Evolutionary conservation across 2,888 invertebrate species (phyloP), one percentile per base, ranked within the genome.

Genomic region (Pheosia tremula): DNA sequence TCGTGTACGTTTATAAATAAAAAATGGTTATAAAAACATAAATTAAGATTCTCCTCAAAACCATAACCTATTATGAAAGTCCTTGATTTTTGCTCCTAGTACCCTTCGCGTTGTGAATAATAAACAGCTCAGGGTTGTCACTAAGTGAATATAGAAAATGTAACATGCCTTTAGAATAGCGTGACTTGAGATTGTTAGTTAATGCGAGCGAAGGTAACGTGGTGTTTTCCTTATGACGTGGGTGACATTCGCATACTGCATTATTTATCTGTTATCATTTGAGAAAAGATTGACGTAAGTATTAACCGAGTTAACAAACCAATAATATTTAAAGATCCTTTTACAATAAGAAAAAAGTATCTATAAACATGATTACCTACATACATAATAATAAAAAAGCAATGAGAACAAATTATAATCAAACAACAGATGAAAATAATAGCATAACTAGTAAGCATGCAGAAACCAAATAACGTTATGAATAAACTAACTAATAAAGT

Each of bases 131-230:
- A 67, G 61, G 65, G 67, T 58, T 71, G 60, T 56, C 41, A 56
- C 13, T 13, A 13, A 24, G 24, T 38, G 5, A 13, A 56, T 8
- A 24, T 41, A 41, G 56, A 56, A 56, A 56, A 41, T 56, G 4
- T 56, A 56, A 56, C 41, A 24, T 6, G n/a, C 37, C 62, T 63
- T 62, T 57, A 45, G 41, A 50, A 60, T 71, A 59, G 69, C 74
- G 74, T 76, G 77, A 71, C 76, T 67, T 55, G 59, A 62, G 45
- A 59, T 9, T 13, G 56, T 53, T 56, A 55, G 56, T 24, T 56
- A 59, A 52, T 62, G 57, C 64, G 59, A 64, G 62, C 43, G 63
- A 74, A 71, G 67, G 67, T 57, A 62, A 62, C 57, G 24, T 63
- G 8, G 8, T 60, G 60, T 71, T 73, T 73, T 69, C 67, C 71